Conservation (phyloP, 2,113 vertebrate genomes). For the Neodon shergylaensis region DNA sequence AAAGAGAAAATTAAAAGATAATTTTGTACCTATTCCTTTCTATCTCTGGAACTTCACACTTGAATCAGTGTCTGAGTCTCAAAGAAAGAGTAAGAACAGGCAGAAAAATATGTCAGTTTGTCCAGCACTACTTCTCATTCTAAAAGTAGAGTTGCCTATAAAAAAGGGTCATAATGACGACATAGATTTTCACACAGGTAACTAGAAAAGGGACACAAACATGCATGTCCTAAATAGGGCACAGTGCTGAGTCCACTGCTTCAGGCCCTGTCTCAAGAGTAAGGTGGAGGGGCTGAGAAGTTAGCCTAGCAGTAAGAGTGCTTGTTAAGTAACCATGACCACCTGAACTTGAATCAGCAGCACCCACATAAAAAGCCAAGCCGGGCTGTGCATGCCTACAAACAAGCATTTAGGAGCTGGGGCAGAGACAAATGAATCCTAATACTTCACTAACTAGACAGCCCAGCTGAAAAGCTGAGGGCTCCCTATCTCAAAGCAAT, state of each 20-base stretch:
- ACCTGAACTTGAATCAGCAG: not conserved
- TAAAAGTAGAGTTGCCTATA: not conserved
- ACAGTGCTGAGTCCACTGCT: not conserved
- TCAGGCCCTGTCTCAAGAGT: not conserved
- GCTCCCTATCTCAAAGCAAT: not conserved
- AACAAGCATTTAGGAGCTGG: not conserved
- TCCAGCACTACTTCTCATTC: not conserved
- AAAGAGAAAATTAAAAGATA: not conserved
- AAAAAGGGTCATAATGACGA: not conserved
- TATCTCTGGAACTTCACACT: slow-evolving; percentile 13
- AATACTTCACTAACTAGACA: not conserved
- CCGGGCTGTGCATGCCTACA: not conserved
- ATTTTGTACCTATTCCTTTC: not conserved
- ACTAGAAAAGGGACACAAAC: not conserved
- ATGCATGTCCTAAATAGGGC: not conserved
- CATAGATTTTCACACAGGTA: not conserved
- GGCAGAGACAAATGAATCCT: not conserved
- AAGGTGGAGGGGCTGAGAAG: not conserved
- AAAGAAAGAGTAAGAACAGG: not conserved
- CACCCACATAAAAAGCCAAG: not conserved
- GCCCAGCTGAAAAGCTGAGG: not conserved
- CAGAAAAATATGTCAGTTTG: not conserved
- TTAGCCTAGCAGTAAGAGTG: not conserved
- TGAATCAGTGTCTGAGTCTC: not conserved
- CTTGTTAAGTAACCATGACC: not conserved